Evolutionary conservation across 2,113 vertebrate species (phyloP), one percentile per base, ranked within the genome.

Genomic region (Ochotona princeps): DNA sequence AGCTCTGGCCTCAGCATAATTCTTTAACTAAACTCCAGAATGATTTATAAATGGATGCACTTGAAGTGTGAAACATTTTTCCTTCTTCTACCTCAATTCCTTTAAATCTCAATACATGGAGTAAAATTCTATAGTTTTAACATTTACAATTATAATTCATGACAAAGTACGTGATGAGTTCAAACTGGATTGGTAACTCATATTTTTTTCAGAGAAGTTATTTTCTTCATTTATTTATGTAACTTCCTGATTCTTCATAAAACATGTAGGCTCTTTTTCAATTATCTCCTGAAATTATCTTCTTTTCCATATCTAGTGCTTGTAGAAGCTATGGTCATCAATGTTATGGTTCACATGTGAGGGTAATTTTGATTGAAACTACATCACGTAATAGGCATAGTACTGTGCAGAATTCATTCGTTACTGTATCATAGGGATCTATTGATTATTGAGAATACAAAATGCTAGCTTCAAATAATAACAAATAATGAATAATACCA

Each of bases 41-140:
- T 65, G 18, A 78, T 3, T 54, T 80, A 69, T 2, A 65, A 72
- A 90, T 61, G 83, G 85, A 67, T 25, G 87, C 0, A 89, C 8
- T 75, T 76, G 83, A 87, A 81, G 85, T 51, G 4, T 57, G n/a
- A 23, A 61, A 44, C 38, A 44, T 3, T 89, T 84, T 65, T 32
- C 7, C 9, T 90, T 60, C n/a, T 6, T 84, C 30, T 30, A 86
- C 3, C 1, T 82, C 8, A 18, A 89, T 92, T 93, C 82, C 13
- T 47, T 92, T 78, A 95, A 47, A 88, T 76, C 49, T 91, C 51
- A 44, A 20, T 61, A 44, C 38, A 44, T 87, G 1, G 30, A 65
- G 72, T 35, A 54, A 83, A 78, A 49, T 66, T 25, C 0, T 72
- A 66, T 21, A 66, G 9, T 74, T 3, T 20, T 60, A 65, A 54